Percentiles rank a stretch among this genome's conserved stretches.
phyloP scores from a whole-genome alignment of 2,797 vertebrate species.

The Anolis apletophallus region DNA sequence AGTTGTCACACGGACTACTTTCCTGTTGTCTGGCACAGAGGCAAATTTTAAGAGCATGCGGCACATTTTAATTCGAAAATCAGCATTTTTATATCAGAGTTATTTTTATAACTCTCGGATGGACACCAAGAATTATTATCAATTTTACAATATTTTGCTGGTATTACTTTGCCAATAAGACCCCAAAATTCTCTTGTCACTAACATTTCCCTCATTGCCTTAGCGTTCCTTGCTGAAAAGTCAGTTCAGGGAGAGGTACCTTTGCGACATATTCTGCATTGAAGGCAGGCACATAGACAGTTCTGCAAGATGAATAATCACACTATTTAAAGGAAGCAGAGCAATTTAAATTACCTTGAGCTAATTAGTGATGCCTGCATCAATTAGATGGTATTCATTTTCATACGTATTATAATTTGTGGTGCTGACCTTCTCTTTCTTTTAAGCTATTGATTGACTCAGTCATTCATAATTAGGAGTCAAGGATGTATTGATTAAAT shows the following conservation, averaged over 20 bases:
- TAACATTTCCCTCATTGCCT: not conserved
- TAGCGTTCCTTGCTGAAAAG: not conserved
- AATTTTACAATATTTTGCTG: not conserved
- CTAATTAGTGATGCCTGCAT: not conserved
- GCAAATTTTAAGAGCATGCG: not conserved
- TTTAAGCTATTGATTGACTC: not conserved
- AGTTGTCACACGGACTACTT: not conserved
- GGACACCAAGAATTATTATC: not conserved
- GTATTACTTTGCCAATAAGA: not conserved
- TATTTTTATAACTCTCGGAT: not conserved
- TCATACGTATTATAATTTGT: not conserved
- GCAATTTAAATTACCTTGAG: not conserved
- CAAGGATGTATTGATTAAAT: conserved; percentile 5
- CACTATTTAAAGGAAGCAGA: not conserved
- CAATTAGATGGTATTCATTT: not conserved
- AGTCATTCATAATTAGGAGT: not conserved
- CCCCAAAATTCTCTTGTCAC: not conserved
- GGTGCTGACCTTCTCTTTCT: not conserved
- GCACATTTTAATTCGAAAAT: not conserved
- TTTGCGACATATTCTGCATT: not conserved
- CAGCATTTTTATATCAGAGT: not conserved
- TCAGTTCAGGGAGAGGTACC: not conserved
- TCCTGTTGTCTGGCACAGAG: not conserved
- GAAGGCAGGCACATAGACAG: not conserved
- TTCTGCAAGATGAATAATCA: not conserved